Conservation (phyloP, 2,797 vertebrate genomes). For the Myotis findleyi region DNA sequence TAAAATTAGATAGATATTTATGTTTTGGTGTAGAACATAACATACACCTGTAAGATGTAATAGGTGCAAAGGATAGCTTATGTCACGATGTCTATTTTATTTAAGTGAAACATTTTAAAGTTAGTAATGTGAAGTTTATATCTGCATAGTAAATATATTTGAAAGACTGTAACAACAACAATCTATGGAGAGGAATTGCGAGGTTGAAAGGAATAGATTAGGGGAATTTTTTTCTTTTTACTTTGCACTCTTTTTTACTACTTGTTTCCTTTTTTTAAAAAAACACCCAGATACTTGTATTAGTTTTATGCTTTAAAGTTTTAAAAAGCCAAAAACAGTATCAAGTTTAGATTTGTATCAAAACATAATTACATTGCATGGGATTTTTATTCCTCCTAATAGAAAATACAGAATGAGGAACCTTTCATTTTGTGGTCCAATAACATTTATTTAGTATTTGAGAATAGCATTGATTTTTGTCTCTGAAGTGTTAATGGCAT, state of each 20-base stretch:
- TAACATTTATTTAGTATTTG: background rate
- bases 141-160: background rate
- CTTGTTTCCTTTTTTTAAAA: background rate
- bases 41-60: background rate
- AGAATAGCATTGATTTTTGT: background rate
- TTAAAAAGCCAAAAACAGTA: background rate
- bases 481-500: background rate
- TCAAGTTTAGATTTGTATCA: background rate
- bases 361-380: background rate
- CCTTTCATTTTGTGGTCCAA: background rate
- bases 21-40: background rate
- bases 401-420: background rate
- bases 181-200: background rate
- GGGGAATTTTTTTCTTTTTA: background rate
- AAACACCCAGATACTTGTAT: background rate
- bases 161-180: background rate
- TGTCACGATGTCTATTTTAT: background rate
- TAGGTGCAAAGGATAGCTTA: background rate
- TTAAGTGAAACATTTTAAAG: background rate
- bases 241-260: background rate
- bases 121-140: slow-evolving; percentile 18
- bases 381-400: background rate
- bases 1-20: slow-evolving; percentile 1
- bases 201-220: background rate
- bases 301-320: background rate